Percentiles rank a stretch among this genome's conserved stretches.
Evolutionary conservation across 2,113 vertebrate species (phyloP).

Genomic region (Scolopax mira): DNA sequence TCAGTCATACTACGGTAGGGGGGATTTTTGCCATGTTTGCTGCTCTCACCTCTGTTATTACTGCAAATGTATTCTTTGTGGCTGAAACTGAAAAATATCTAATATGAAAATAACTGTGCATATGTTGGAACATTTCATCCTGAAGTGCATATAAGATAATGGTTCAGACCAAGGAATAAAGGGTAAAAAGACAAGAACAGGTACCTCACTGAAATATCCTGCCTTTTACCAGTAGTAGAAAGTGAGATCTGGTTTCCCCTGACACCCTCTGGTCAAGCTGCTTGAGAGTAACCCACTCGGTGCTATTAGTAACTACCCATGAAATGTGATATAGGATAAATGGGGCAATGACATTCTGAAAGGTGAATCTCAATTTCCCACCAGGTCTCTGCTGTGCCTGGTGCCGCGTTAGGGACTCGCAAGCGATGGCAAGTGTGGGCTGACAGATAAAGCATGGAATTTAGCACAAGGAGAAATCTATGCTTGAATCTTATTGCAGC

Average conservation of each 20-base stretch:
- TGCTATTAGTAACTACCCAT: not conserved
- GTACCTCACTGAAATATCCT: not conserved
- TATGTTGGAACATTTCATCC: not conserved
- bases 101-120: not conserved
- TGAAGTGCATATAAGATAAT: not conserved
- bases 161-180: not conserved
- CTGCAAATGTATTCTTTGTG: not conserved
- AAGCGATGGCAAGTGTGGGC: not conserved
- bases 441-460: not conserved
- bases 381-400: not conserved
- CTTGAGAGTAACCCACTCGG: not conserved
- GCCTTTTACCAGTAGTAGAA: not conserved
- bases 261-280: not conserved
- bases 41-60: not conserved
- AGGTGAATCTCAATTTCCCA: not conserved
- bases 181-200: not conserved
- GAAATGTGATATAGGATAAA: too few species aligned
- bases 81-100: not conserved
- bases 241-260: not conserved
- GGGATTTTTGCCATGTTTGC: accelerated
- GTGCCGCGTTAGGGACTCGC: not conserved
- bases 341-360: not conserved
- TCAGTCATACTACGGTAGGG: not conserved
- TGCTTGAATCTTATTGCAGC: conserved; percentile 19
- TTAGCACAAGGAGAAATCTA: not conserved